Evolutionary conservation across 2,888 invertebrate genomes (phyloP), one percentile per base, ranked within the genome.

Genomic region (Gasteruption jaculator): DNA sequence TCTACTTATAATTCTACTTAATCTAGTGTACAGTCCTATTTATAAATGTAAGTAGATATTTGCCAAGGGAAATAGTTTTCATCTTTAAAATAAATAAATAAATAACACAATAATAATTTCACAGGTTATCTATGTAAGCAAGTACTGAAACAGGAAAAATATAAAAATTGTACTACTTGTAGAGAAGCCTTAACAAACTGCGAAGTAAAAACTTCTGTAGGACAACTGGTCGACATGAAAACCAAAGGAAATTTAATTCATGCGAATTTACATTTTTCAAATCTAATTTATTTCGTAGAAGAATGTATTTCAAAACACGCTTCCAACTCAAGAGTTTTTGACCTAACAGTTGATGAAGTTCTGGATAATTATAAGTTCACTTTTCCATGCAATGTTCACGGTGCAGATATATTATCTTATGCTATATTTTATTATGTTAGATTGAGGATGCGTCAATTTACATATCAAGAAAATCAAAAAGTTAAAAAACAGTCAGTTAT

Each of bases 151-250:
- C n/a, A n/a, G n/a, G n/a, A n/a, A n/a, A n/a, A n/a, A n/a, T n/a
- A n/a, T n/a, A n/a, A n/a, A n/a, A n/a, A n/a, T n/a, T n/a, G n/a
- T n/a, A n/a, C n/a, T n/a, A n/a, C n/a, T n/a, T n/a, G n/a, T n/a
- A n/a, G n/a, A n/a, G n/a, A n/a, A n/a, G n/a, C n/a, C n/a, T n/a
- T n/a, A n/a, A n/a, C n/a, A n/a, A n/a, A n/a, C n/a, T n/a, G n/a
- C n/a, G n/a, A n/a, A n/a, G n/a, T n/a, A n/a, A n/a, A n/a, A n/a
- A n/a, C 29, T 22, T 10, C 30, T 7, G 29, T 36, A 11, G 21
- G 35, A 21, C 41, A 41, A 41, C 20, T 41, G 15, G 41, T 41
- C 20, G 14, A 18, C 12, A 14, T 36, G 20, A 36, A 41, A 27
- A 21, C 40, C 11, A 27, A 16, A 6, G 41, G 36, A 29, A 22